These are phyloP conservation scores for Callithrix jacchus DNA, from an alignment of 2,113 vertebrate species.

Conservation along the genomic window DNA sequence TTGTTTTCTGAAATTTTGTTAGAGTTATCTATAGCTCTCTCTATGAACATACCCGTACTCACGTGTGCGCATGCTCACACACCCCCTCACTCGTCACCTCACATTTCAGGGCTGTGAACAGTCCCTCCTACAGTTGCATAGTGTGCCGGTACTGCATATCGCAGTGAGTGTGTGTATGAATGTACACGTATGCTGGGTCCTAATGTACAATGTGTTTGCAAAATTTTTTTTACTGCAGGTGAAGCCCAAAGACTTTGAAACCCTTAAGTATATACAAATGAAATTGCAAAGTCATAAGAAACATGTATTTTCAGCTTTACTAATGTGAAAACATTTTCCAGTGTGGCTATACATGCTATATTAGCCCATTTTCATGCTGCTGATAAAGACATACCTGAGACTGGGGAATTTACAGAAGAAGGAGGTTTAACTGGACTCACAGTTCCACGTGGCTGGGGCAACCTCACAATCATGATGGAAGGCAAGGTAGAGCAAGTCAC, in stretches of 20 bases:
- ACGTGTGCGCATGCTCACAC: fast-evolving
- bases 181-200: neutral
- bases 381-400: too few relatives aligned
- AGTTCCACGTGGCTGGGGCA: too few relatives aligned
- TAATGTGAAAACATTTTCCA: neutral
- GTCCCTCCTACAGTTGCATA: neutral
- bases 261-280: neutral
- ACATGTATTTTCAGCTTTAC: neutral
- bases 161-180: neutral
- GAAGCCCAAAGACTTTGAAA: neutral
- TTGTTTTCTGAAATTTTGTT: neutral
- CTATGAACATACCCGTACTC: neutral
- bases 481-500: too few relatives aligned
- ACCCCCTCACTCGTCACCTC: neutral
- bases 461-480: too few relatives aligned
- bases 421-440: too few relatives aligned
- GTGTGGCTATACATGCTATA: neutral
- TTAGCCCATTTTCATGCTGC: too few relatives aligned
- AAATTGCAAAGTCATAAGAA: neutral
- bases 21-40: neutral
- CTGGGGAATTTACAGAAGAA: too few relatives aligned
- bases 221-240: neutral
- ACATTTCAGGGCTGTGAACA: neutral
- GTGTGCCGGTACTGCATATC: neutral
- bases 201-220: neutral